Evolutionary conservation across 2,888 invertebrate genomes (phyloP).

Genomic region (Galerucella nymphaeae): DNA sequence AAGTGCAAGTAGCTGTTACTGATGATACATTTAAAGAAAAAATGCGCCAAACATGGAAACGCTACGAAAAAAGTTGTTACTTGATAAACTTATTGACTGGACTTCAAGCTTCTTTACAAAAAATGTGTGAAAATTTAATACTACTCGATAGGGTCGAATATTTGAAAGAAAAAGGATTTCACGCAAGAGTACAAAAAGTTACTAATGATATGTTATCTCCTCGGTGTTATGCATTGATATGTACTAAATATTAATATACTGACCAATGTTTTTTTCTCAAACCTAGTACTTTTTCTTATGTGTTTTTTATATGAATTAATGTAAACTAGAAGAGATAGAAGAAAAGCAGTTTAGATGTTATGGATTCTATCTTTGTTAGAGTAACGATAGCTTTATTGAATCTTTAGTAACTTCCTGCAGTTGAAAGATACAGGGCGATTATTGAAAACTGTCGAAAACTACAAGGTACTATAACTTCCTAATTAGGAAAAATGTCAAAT

Average conservation of each 20-base stretch:
- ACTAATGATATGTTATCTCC: constrained; percentile 74
- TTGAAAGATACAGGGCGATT: no score
- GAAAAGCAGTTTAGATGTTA: no score
- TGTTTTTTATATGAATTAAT: no score
- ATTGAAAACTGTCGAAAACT: no score
- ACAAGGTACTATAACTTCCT: no score
- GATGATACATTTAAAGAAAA: constrained; percentile 49
- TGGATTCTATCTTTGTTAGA: no score
- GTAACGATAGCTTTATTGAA: no score
- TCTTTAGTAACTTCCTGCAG: no score
- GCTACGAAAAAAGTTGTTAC: constrained; percentile 57
- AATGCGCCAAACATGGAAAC: constrained; percentile 58
- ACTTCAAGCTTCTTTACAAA: constrained; percentile 68
- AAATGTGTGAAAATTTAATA: constrained; percentile 69
- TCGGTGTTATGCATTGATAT: constrained; percentile 68
- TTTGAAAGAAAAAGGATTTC: constrained; percentile 62
- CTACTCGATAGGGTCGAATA: constrained; percentile 68
- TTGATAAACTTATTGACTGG: constrained; percentile 64
- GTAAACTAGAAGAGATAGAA: no score
- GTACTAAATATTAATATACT: constrained; percentile 26
- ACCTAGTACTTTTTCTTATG: no score
- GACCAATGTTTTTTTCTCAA: not conserved
- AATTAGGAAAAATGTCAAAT: no score
- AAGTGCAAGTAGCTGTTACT: constrained; percentile 32
- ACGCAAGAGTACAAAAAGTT: constrained; percentile 69